A percentile compares a stretch with the other conserved stretches of the same genome.
phyloP scores from a whole-genome alignment of 2,797 vertebrate genomes.

The Fratercula arctica region DNA sequence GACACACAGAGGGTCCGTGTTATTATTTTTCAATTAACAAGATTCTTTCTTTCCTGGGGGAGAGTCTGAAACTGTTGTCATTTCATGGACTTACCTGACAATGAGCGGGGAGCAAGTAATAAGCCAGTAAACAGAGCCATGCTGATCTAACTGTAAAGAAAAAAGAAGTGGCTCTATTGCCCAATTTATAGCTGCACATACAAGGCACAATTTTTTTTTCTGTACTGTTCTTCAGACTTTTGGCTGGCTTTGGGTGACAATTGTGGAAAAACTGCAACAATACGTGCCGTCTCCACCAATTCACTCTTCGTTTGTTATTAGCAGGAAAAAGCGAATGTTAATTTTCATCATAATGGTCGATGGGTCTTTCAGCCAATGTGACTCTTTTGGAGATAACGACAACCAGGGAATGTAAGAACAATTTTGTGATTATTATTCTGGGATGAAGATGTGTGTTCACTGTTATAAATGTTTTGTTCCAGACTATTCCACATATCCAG shows the following conservation, averaged over 20 bases:
- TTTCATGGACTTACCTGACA: neutral
- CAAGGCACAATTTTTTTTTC: neutral
- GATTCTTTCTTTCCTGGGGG: neutral
- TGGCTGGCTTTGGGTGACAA: neutral
- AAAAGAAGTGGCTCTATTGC: neutral
- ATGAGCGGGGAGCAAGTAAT: neutral
- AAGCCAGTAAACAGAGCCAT: neutral
- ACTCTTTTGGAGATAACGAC: neutral
- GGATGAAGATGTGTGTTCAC: neutral
- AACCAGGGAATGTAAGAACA: neutral
- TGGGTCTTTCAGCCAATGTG: neutral
- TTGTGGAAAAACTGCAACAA: neutral
- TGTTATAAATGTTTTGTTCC: neutral
- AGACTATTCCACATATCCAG: neutral
- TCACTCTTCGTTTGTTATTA: neutral
- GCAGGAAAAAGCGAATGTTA: conserved; percentile 3
- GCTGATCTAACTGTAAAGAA: neutral
- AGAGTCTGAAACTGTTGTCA: neutral
- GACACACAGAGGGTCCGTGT: neutral
- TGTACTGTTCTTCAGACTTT: neutral
- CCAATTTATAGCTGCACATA: neutral
- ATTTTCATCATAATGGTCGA: neutral
- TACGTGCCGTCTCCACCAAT: neutral
- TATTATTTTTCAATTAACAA: neutral
- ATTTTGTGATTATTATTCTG: neutral